Conservation (phyloP, 2,888 invertebrate species). For the Eupithecia abbreviata region DNA sequence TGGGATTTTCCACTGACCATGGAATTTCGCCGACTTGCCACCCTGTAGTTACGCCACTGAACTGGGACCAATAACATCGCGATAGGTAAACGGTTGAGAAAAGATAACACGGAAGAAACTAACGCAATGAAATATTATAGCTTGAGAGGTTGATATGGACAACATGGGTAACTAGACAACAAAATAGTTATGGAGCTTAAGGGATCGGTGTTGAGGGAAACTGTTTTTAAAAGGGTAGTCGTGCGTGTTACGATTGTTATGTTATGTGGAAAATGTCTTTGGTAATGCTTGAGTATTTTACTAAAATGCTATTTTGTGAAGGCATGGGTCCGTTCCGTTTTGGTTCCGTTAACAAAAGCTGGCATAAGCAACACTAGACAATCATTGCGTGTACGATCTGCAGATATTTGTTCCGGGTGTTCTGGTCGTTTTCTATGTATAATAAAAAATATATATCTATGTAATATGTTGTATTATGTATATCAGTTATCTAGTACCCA, state of each 20-base stretch:
- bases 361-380: too few species aligned
- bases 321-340: neutral
- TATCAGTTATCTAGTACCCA: too few species aligned
- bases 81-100: conserved; percentile 24
- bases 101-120: conserved; percentile 15
- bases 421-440: too few species aligned
- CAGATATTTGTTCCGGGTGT: too few species aligned
- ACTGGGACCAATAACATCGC: conserved; percentile 20
- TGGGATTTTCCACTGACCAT: too few species aligned
- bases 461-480: too few species aligned
- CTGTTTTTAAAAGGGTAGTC: neutral
- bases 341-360: too few species aligned
- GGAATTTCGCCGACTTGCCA: too few species aligned
- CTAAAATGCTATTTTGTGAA: neutral
- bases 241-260: neutral
- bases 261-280: too few species aligned
- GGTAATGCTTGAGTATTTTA: neutral
- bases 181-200: neutral
- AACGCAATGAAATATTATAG: conserved; percentile 19
- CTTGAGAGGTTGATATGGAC: neutral
- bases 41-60: too few species aligned
- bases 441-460: too few species aligned
- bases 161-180: neutral
- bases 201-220: neutral
- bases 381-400: too few species aligned